These are phyloP conservation scores for Lycophotia porphyrea DNA, from an alignment of 2,888 invertebrate genomes.

Conservation along the genomic window DNA sequence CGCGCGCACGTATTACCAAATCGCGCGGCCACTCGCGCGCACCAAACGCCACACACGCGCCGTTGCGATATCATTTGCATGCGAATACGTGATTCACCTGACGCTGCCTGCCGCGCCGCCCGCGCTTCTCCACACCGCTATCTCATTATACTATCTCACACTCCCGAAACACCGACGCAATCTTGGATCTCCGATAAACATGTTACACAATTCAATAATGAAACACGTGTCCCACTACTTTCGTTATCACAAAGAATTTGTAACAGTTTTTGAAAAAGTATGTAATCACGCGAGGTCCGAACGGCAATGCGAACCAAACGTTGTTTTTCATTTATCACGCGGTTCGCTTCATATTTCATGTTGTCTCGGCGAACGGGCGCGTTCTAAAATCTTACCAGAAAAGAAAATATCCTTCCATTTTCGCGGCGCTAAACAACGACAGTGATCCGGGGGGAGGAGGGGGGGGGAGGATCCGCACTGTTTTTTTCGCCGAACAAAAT, in stretches of 20 bases:
- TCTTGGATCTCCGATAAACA: constrained; percentile 58
- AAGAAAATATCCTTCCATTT: constrained; percentile 71
- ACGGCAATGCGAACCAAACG: constrained; percentile 50
- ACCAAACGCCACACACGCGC: constrained; percentile 61
- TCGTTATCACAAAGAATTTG: constrained; percentile 57
- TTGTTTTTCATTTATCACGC: constrained; percentile 71
- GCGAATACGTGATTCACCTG: constrained; percentile 72
- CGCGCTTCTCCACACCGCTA: constrained; percentile 37
- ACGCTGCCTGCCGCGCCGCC: constrained; percentile 45
- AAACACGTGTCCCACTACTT: constrained; percentile 59
- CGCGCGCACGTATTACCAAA: constrained; percentile 72
- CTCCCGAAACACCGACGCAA: constrained; percentile 41
- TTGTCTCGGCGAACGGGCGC: constrained; percentile 61
- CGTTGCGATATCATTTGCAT: constrained; percentile 70
- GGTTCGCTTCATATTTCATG: constrained; percentile 72
- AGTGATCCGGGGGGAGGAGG: constrained; percentile 62
- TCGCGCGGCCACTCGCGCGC: constrained; percentile 69
- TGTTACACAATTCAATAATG: constrained; percentile 61
- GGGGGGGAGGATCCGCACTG: constrained; percentile 59
- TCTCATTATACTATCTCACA: constrained; percentile 38
- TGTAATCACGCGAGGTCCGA: constrained; percentile 67
- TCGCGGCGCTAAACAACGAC: constrained; percentile 70
- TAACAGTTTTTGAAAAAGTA: constrained; percentile 61
- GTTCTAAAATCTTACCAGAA: constrained; percentile 70
- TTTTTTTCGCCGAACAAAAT: constrained; percentile 72